Conservation (phyloP, 2,797 vertebrate species). For the Lates japonicus region DNA sequence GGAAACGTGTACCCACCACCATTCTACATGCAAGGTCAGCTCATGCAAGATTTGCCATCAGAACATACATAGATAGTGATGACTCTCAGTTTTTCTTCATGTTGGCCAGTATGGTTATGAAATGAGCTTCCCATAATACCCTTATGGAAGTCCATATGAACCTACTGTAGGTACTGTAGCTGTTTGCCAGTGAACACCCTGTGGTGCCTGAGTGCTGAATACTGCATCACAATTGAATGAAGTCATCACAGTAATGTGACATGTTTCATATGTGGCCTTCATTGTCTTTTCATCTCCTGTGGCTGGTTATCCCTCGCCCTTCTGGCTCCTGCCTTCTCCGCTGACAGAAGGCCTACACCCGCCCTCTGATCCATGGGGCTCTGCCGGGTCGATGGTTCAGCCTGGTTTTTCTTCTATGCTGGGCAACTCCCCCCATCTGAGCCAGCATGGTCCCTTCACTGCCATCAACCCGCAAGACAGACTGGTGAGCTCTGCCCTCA, state of each 20-base stretch:
- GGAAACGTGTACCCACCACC: slow-evolving; percentile 91
- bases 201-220: slow-evolving; percentile 42
- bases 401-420: slow-evolving; percentile 90
- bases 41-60: slow-evolving; percentile 19
- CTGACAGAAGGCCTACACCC: slow-evolving; percentile 90
- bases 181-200: slow-evolving; percentile 34
- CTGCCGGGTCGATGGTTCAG: slow-evolving; percentile 90
- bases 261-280: slow-evolving; percentile 76
- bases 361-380: slow-evolving; percentile 91
- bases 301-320: slow-evolving; percentile 60
- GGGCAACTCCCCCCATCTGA: slow-evolving; percentile 88
- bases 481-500: slow-evolving; percentile 87
- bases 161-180: slow-evolving; percentile 9
- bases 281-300: slow-evolving; percentile 75
- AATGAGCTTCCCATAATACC: slow-evolving; percentile 8
- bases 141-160: slow-evolving; percentile 22
- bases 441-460: slow-evolving; percentile 88
- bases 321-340: slow-evolving; percentile 38
- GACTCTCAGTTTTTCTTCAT: background rate
- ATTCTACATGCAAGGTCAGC: slow-evolving; percentile 94
- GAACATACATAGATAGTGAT: background rate
- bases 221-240: slow-evolving; percentile 71
- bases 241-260: slow-evolving; percentile 79
- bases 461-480: slow-evolving; percentile 94
- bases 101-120: background rate